Evolutionary conservation across 2,113 vertebrate genomes (phyloP).

Genomic region (Nerophis lumbriciformis): DNA sequence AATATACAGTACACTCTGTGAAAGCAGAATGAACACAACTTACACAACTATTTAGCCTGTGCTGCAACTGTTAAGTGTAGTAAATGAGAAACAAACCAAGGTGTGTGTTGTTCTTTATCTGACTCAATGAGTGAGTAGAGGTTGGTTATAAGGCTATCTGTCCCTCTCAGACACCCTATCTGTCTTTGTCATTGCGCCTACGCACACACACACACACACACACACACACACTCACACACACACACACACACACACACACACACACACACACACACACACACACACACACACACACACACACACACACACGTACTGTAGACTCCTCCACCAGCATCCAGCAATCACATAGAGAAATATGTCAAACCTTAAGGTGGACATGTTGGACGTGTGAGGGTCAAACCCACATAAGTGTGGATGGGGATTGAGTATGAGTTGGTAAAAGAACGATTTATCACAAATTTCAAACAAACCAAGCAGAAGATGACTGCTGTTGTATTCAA

Average conservation of each 20-base stretch:
- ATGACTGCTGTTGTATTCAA: conserved; percentile 50
- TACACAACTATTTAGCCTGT: no score
- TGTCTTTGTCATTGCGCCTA: conserved; percentile 8
- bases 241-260: conserved; percentile 17
- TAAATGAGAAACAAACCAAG: background rate
- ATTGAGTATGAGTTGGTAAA: conserved; percentile 24
- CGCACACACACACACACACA: conserved; percentile 19
- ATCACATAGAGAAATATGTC: conserved; percentile 47
- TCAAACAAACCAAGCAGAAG: conserved; percentile 65
- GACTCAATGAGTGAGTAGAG: conserved; percentile 6
- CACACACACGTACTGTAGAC: conserved; percentile 18
- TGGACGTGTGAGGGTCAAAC: background rate
- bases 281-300: conserved; percentile 13
- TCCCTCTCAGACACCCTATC: conserved; percentile 6
- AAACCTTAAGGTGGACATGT: conserved; percentile 39
- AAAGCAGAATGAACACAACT: background rate
- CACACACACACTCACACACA: conserved; percentile 15
- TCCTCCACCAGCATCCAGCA: conserved; percentile 39
- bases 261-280: conserved; percentile 15
- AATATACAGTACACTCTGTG: no score
- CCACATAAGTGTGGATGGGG: conserved; percentile 56
- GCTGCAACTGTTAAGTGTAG: background rate
- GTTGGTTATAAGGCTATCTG: background rate
- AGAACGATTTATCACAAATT: conserved; percentile 60
- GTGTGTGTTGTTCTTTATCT: conserved; percentile 5